Evolutionary conservation across 2,888 invertebrate species (phyloP).

Genomic region (Campoplex nolae): DNA sequence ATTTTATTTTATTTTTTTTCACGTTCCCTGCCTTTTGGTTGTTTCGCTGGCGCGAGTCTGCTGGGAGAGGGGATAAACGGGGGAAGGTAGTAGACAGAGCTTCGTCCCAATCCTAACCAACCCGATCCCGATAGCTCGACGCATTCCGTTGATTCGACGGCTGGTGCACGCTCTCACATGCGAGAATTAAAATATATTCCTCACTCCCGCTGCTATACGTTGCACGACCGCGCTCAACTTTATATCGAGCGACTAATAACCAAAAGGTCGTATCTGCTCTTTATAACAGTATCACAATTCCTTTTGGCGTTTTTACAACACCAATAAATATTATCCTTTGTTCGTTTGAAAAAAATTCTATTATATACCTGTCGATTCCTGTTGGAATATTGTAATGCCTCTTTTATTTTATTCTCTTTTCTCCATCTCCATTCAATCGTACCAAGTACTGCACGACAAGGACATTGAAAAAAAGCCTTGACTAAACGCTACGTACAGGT

Average conservation of each 20-base stretch:
- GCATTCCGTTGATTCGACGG: constrained; percentile 75
- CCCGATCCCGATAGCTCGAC: constrained; percentile 73
- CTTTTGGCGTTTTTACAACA: neutral
- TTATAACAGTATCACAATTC: neutral
- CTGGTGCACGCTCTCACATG: constrained; percentile 41
- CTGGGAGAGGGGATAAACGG: constrained; percentile 45
- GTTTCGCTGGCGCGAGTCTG: constrained; percentile 50
- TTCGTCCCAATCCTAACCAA: constrained; percentile 75
- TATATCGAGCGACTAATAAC: constrained; percentile 1
- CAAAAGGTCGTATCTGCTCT: constrained; percentile 20
- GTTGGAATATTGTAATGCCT: neutral
- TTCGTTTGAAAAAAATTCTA: neutral
- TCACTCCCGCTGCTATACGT: constrained; percentile 1
- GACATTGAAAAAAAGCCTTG: neutral
- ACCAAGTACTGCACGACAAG: constrained; percentile 4
- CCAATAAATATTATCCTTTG: constrained; percentile 8
- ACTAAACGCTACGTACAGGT: neutral
- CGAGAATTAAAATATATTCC: constrained; percentile 36
- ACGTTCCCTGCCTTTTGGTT: constrained; percentile 44
- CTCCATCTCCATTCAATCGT: neutral
- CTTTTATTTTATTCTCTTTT: neutral
- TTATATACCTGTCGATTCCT: neutral
- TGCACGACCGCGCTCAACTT: constrained; percentile 9
- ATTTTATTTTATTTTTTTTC: constrained; percentile 22
- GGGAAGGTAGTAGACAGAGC: constrained; percentile 75